These are phyloP conservation scores for Coenonympha arcania DNA, from an alignment of 2,888 invertebrate species.

Conservation along the genomic window DNA sequence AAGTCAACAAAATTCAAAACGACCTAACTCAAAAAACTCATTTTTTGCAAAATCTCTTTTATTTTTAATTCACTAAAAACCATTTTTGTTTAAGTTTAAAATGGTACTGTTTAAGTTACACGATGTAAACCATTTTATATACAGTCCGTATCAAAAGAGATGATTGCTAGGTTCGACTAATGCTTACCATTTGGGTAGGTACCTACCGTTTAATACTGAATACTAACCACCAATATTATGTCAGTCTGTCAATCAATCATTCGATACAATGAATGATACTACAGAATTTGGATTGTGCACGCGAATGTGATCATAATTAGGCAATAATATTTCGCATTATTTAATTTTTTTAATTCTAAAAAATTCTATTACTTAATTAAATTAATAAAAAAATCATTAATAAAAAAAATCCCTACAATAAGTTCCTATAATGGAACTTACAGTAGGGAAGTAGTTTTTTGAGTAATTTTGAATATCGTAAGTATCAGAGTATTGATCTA, in stretches of 20 bases:
- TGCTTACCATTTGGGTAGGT: constrained; percentile 15
- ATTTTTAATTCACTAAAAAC: not conserved
- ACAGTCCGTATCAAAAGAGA: constrained; percentile 27
- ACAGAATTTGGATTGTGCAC: not conserved
- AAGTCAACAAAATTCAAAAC: constrained; percentile 5
- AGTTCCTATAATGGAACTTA: too few species aligned
- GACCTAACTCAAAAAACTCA: not conserved
- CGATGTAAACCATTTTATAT: constrained; percentile 2
- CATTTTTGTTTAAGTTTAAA: not conserved
- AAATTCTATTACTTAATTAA: too few species aligned
- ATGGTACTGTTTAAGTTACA: not conserved
- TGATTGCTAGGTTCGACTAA: constrained; percentile 25
- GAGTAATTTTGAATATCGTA: too few species aligned
- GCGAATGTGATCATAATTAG: not conserved
- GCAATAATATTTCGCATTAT: not conserved
- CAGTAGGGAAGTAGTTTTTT: too few species aligned
- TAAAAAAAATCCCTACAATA: too few species aligned
- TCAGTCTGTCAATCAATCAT: constrained; percentile 34
- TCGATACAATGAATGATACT: not conserved
- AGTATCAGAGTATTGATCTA: too few species aligned
- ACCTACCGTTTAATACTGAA: constrained; percentile 15
- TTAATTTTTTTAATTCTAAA: too few species aligned
- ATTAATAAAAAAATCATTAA: too few species aligned
- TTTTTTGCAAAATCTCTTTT: not conserved
- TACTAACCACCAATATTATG: constrained; percentile 25